phyloP scores from a whole-genome alignment of 2,113 vertebrate genomes.

The Gymnogyps californianus region DNA sequence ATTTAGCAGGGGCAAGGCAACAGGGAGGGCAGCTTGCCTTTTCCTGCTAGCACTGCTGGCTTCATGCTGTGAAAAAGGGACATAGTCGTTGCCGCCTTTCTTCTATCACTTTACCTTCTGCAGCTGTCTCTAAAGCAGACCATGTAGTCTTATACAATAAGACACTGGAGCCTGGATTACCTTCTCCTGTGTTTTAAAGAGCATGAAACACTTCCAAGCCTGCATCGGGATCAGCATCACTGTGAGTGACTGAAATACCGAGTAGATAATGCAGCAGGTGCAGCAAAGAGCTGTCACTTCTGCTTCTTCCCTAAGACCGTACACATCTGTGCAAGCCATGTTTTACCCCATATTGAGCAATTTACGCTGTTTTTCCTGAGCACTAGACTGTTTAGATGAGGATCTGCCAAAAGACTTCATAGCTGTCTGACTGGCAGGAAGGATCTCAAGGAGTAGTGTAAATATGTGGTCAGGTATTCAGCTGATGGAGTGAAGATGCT shows the following conservation, averaged over 20 bases:
- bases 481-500: not conserved
- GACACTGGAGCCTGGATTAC: not conserved
- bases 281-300: not conserved
- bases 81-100: not conserved
- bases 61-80: not conserved
- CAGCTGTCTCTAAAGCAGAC: not conserved
- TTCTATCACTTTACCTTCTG: not conserved
- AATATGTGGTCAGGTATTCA: fast-evolving
- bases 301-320: not conserved
- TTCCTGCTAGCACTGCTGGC: not conserved
- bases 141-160: not conserved
- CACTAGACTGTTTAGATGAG: not conserved
- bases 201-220: not conserved
- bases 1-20: not conserved
- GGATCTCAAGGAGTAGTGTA: not conserved
- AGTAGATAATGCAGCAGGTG: not conserved
- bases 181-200: not conserved
- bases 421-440: not conserved
- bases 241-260: not conserved
- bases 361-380: not conserved
- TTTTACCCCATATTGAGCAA: not conserved
- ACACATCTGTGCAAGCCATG: not conserved
- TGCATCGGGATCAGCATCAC: not conserved
- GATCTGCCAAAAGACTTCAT: not conserved
- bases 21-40: not conserved